phyloP scores from a whole-genome alignment of 1,140 invertebrate genomes.

The Heliconius melpomene region DNA sequence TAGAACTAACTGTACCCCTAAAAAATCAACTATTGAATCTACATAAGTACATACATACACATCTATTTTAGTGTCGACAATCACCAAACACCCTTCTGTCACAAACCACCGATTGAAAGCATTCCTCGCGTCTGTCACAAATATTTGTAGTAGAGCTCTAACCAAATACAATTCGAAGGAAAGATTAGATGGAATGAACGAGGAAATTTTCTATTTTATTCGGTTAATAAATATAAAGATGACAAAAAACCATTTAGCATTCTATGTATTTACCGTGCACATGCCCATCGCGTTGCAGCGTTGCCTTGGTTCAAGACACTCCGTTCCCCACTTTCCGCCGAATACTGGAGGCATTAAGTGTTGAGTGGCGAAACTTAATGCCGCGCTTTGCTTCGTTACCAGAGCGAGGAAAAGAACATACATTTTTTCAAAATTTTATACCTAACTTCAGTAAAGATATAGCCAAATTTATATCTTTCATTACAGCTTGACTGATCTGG shows the following conservation, averaged over 20 bases:
- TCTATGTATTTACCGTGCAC: too few species aligned
- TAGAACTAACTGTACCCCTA: too few species aligned
- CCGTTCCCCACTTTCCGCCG: too few species aligned
- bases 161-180: background rate
- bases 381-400: too few species aligned
- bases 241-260: too few species aligned
- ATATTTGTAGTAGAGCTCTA: background rate
- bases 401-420: background rate
- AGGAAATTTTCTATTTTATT: background rate
- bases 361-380: too few species aligned
- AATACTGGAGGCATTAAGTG: too few species aligned
- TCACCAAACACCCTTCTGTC: background rate
- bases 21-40: background rate
- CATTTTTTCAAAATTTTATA: too few species aligned
- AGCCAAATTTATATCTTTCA: background rate
- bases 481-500: background rate
- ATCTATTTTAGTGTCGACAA: background rate
- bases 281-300: too few species aligned
- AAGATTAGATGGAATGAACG: background rate
- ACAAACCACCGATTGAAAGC: background rate
- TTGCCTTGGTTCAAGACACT: too few species aligned
- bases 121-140: conserved; percentile 3
- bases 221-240: background rate
- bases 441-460: background rate
- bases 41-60: too few species aligned